These are phyloP conservation scores for Pandemis heparana DNA, from an alignment of 2,888 invertebrate species.

Conservation along the genomic window DNA sequence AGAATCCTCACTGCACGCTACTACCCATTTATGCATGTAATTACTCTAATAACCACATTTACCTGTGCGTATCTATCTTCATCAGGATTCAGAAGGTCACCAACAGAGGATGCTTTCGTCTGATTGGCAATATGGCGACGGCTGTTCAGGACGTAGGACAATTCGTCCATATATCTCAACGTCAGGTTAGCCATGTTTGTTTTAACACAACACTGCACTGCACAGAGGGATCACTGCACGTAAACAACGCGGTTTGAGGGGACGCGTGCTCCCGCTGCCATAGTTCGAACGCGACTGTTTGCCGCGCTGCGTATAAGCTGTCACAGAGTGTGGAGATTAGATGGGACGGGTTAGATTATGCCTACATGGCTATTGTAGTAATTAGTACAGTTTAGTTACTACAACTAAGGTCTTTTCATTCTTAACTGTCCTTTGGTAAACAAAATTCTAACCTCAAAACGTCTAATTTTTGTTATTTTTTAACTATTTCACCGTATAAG, in stretches of 20 bases:
- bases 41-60: constrained; percentile 27
- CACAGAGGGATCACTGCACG: constrained; percentile 53
- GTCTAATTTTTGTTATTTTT: too few species aligned
- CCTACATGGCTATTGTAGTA: too few species aligned
- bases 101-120: constrained; percentile 81
- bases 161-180: constrained; percentile 81
- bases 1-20: too few species aligned
- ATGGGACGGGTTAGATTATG: constrained; percentile 1
- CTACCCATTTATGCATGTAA: too few species aligned
- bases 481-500: too few species aligned
- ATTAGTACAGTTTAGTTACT: too few species aligned
- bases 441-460: too few species aligned
- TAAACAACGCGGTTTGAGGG: constrained; percentile 55
- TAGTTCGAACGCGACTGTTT: constrained; percentile 63
- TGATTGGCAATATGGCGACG: constrained; percentile 74
- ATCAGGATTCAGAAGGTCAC: constrained; percentile 78
- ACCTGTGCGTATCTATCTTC: constrained; percentile 78
- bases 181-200: constrained; percentile 77
- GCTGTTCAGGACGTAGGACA: constrained; percentile 80
- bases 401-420: too few species aligned
- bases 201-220: constrained; percentile 47
- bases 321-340: constrained; percentile 23
- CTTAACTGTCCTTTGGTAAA: too few species aligned
- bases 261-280: constrained; percentile 56
- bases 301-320: constrained; percentile 23